Evolutionary conservation across 2,113 vertebrate genomes (phyloP).

Genomic region (human (Homo sapiens)): DNA sequence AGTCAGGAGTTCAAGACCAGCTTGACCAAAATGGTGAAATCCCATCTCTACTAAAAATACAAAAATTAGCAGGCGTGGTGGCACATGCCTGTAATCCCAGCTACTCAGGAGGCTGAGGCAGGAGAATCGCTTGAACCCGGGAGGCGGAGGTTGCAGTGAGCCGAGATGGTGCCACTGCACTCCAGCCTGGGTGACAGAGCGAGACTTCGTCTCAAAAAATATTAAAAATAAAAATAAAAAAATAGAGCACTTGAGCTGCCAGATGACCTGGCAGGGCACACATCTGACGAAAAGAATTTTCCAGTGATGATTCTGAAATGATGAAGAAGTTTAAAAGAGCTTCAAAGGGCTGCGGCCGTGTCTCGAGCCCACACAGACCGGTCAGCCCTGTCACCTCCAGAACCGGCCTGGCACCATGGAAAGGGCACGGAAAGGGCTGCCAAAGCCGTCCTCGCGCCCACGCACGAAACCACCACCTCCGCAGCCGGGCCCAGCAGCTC

Average conservation of each 20-base stretch:
- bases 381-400: not conserved
- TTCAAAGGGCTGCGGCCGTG: not conserved
- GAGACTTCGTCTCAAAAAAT: not conserved
- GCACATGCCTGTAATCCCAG: too few species aligned
- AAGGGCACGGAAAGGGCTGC: not conserved
- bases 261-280: constrained; percentile 39
- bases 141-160: too few species aligned
- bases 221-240: not conserved
- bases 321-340: constrained; percentile 33
- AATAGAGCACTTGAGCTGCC: not conserved
- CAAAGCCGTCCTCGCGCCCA: not conserved
- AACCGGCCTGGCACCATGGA: not conserved
- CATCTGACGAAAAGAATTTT: constrained; percentile 59
- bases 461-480: not conserved
- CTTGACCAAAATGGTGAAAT: too few species aligned
- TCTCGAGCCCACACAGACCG: not conserved
- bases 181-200: too few species aligned
- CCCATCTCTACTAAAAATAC: too few species aligned
- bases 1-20: too few species aligned
- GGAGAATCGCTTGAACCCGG: too few species aligned
- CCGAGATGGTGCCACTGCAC: too few species aligned
- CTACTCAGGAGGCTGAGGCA: too few species aligned
- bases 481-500: not conserved
- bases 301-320: not conserved
- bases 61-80: too few species aligned